Evolutionary conservation across 2,113 vertebrate genomes (phyloP).

Genomic region (Pseudorectes ferrugineus): DNA sequence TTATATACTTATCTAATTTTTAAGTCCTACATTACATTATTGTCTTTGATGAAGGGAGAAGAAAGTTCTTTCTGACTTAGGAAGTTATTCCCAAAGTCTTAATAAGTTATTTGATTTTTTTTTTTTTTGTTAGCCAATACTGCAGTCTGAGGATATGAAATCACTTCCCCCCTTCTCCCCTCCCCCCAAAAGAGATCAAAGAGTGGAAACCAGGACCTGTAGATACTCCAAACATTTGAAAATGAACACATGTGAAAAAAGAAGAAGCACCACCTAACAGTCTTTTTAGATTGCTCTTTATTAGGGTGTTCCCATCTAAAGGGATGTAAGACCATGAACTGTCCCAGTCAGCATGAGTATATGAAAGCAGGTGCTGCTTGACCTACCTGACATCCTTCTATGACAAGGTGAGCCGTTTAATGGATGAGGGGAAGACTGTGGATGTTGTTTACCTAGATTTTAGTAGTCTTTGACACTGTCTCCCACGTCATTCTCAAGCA

Average conservation of each 20-base stretch:
- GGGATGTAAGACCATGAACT: neutral
- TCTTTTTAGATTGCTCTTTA: neutral
- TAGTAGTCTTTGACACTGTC: neutral
- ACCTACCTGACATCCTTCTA: neutral
- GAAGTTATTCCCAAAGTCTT: neutral
- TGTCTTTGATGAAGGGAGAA: neutral
- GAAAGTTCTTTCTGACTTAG: neutral
- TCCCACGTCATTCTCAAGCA: neutral
- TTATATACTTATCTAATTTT: neutral
- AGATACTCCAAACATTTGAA: neutral
- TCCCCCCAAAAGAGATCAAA: neutral
- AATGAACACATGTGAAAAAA: neutral
- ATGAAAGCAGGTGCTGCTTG: neutral
- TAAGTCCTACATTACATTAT: neutral
- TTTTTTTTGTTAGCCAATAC: neutral
- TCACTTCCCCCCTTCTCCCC: accelerated
- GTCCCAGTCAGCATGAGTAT: accelerated
- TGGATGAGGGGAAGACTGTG: neutral
- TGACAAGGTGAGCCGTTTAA: accelerated
- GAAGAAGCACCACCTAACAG: neutral
- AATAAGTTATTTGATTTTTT: neutral
- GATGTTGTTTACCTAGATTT: neutral
- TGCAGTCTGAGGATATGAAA: neutral
- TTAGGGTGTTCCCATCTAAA: neutral
- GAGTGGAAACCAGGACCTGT: neutral